Conservation (phyloP, 2,113 vertebrate genomes). For the Tyrannus savana region DNA sequence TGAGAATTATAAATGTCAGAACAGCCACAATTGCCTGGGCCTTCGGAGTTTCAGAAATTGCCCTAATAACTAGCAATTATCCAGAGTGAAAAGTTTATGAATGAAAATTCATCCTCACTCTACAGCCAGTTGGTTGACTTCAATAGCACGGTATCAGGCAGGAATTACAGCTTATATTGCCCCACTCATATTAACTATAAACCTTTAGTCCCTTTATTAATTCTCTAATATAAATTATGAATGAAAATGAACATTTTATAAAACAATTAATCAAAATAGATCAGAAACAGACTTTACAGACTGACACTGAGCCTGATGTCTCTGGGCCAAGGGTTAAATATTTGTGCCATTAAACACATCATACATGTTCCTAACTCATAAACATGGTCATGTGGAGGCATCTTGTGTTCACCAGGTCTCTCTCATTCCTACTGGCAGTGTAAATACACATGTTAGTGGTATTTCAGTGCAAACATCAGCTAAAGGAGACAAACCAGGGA, state of each 20-base stretch:
- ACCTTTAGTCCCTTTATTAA: not conserved
- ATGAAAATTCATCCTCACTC: not conserved
- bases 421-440: not conserved
- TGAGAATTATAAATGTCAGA: constrained; percentile 15
- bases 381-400: not conserved
- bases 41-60: constrained; percentile 1
- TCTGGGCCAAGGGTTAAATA: not conserved
- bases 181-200: not conserved
- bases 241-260: not conserved
- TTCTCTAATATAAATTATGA: not conserved
- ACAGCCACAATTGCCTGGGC: not conserved
- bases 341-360: not conserved
- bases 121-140: not conserved
- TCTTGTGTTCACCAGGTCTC: not conserved
- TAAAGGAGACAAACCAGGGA: not conserved
- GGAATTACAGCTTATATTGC: not conserved
- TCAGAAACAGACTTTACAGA: not conserved
- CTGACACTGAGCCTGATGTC: not conserved
- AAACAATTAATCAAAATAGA: not conserved
- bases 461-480: not conserved
- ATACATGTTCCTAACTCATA: no score
- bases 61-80: constrained; percentile 27
- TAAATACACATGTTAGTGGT: not conserved
- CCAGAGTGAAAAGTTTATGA: constrained; percentile 19
- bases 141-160: not conserved